A percentile compares a stretch with the other conserved stretches of the same genome.
These are phyloP conservation scores for Agonopterix heracliana DNA, from an alignment of 2,888 invertebrate genomes.

Conservation along the genomic window DNA sequence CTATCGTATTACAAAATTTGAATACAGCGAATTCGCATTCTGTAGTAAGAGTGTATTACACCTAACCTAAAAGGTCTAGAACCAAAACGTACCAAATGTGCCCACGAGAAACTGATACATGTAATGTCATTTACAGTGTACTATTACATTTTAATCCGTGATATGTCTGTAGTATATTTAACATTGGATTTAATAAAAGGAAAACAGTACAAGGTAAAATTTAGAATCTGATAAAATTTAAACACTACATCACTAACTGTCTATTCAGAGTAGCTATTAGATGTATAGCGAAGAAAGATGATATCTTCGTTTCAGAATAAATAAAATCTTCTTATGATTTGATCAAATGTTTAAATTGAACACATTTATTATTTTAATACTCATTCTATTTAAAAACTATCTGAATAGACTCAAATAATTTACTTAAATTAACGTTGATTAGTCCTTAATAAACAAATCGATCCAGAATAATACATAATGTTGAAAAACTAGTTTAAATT, in stretches of 20 bases:
- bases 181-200: neutral
- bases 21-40: too few relatives aligned
- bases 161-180: neutral
- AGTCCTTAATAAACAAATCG: slow-evolving; percentile 29
- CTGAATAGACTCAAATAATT: slow-evolving; percentile 22
- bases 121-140: neutral
- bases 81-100: neutral
- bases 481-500: slow-evolving; percentile 21
- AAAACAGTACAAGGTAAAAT: neutral
- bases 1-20: too few relatives aligned
- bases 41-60: too few relatives aligned
- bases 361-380: neutral
- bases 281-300: too few relatives aligned
- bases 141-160: neutral
- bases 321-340: neutral
- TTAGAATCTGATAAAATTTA: neutral
- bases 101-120: neutral
- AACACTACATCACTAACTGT: neutral
- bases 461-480: slow-evolving; percentile 33
- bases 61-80: neutral
- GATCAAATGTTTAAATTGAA: neutral
- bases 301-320: neutral
- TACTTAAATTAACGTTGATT: slow-evolving; percentile 34
- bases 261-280: neutral
- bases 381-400: too few relatives aligned